Evolutionary conservation across 1,140 invertebrate species (phyloP).

Genomic region (Bombus polaris): DNA sequence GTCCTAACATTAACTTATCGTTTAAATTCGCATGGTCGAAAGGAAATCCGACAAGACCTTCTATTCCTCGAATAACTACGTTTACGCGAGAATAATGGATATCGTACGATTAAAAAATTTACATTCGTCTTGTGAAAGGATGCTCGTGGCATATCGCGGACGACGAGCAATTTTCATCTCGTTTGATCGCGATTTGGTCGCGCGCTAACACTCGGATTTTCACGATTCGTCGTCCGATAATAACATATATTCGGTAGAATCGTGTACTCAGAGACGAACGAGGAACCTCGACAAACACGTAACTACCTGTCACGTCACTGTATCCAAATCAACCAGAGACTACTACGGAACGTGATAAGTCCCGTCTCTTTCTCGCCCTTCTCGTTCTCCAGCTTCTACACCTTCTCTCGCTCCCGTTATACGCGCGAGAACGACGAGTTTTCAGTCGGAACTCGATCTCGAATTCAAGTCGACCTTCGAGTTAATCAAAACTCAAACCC

Average conservation of each 20-base stretch:
- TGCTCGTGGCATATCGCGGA: constrained; percentile 6
- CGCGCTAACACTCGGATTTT: neutral
- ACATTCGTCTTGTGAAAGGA: too few relatives aligned
- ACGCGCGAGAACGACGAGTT: constrained; percentile 9
- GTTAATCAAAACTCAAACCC: constrained; percentile 78
- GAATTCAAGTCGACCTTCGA: constrained; percentile 72
- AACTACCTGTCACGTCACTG: constrained; percentile 63
- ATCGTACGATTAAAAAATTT: too few relatives aligned
- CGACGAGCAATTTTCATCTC: neutral
- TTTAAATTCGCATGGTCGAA: too few relatives aligned
- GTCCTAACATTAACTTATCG: too few relatives aligned
- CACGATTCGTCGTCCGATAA: constrained; percentile 51
- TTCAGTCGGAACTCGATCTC: constrained; percentile 57
- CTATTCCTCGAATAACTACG: too few relatives aligned
- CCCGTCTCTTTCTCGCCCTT: constrained; percentile 22
- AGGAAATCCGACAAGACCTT: too few relatives aligned
- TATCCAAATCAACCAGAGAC: constrained; percentile 63
- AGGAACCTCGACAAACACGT: constrained; percentile 59
- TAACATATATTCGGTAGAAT: constrained; percentile 35
- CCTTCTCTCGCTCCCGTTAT: too few relatives aligned
- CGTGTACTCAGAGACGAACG: constrained; percentile 24
- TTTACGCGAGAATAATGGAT: too few relatives aligned
- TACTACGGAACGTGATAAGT: constrained; percentile 60
- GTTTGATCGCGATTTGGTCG: constrained; percentile 19
- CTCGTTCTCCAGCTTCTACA: too few relatives aligned